Percentiles rank a stretch among this genome's conserved stretches.
phyloP scores from a whole-genome alignment of 1,140 invertebrate species.

The Eupristina koningsbergeri region DNA sequence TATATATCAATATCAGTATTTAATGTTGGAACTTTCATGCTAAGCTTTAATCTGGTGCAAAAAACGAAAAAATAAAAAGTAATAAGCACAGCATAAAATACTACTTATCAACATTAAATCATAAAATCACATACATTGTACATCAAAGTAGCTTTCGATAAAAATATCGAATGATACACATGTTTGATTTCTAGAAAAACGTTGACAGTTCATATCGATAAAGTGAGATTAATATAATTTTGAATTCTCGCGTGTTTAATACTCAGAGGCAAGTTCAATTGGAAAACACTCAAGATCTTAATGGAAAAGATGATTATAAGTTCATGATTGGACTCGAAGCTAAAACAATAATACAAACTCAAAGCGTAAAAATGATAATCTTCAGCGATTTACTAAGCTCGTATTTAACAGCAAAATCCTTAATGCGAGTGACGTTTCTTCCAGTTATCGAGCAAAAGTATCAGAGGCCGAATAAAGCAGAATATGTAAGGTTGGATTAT shows the following conservation, averaged over 20 bases:
- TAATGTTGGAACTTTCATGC: constrained; percentile 11
- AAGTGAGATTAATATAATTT: neutral
- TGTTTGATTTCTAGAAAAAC: neutral
- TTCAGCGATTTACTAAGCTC: neutral
- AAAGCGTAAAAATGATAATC: neutral
- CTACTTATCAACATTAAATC: neutral
- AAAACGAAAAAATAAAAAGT: neutral
- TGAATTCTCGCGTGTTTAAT: neutral
- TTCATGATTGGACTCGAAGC: neutral
- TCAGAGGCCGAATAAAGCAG: neutral
- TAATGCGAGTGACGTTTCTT: neutral
- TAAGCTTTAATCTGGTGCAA: neutral
- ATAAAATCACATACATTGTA: constrained; percentile 16
- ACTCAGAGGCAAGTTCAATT: neutral
- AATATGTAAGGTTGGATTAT: neutral
- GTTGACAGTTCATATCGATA: neutral
- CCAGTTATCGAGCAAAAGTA: neutral
- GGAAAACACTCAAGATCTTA: neutral
- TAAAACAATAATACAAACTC: neutral
- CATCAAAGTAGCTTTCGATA: constrained; percentile 6
- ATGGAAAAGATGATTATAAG: neutral
- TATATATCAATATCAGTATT: neutral
- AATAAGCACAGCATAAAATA: too few species aligned
- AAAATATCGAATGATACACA: neutral
- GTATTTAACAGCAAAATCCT: neutral